phyloP scores from a whole-genome alignment of 1,140 invertebrate species.

The Trichonephila inaurata region DNA sequence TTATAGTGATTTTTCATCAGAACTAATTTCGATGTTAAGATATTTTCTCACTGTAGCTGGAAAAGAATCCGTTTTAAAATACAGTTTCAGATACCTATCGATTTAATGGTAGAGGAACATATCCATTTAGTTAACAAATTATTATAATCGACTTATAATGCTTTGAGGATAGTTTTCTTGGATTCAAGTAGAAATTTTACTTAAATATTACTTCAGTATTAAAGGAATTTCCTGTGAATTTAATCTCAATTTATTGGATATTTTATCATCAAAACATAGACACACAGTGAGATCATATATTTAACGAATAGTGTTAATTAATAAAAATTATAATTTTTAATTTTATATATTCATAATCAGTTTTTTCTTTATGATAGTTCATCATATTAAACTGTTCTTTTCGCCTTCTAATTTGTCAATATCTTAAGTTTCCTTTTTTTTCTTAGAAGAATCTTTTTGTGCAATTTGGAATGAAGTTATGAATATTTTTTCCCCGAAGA shows the following conservation, averaged over 20 bases:
- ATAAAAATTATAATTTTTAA: no score
- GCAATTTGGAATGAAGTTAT: no score
- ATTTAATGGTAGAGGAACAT: background rate
- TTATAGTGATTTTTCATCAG: slow-evolving; percentile 41
- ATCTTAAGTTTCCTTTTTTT: no score
- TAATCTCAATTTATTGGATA: background rate
- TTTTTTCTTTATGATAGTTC: no score
- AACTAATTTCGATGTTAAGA: background rate
- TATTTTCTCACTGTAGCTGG: background rate
- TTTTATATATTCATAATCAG: no score
- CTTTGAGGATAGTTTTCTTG: background rate
- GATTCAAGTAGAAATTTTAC: background rate
- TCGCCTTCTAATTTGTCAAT: no score
- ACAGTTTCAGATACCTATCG: background rate
- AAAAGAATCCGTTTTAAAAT: background rate
- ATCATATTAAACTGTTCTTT: no score
- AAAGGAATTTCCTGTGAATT: background rate
- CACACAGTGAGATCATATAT: no score
- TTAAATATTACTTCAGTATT: background rate
- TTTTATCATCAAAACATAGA: background rate
- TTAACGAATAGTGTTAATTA: no score
- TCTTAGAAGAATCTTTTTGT: no score
- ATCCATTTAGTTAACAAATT: background rate
- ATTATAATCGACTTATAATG: background rate
- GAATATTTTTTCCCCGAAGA: no score